Percentiles rank a stretch among this genome's conserved stretches.
Conservation (phyloP, 2,888 invertebrate genomes). For the Dyspetes luteomarginatus region DNA sequence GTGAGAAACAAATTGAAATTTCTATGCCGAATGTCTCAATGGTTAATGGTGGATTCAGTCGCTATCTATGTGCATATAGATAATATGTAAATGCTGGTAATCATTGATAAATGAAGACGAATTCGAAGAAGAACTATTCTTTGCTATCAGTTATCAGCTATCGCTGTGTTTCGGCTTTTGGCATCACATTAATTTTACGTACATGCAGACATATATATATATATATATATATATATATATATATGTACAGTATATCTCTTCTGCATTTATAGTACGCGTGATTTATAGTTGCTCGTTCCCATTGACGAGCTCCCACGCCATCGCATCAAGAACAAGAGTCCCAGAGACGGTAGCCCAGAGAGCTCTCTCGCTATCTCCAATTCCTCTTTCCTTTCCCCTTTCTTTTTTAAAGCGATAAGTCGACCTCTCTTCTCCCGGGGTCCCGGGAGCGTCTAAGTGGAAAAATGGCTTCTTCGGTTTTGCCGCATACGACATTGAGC, state of each 20-base stretch:
- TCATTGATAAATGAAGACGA: constrained; percentile 45
- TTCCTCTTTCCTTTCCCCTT: constrained; percentile 1
- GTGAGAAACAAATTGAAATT: too few relatives aligned
- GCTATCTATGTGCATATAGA: too few relatives aligned
- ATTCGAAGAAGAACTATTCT: constrained; percentile 37
- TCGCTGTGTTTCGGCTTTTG: constrained; percentile 40
- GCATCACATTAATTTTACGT: constrained; percentile 39
- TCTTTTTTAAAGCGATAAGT: constrained; percentile 50
- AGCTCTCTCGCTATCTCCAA: constrained; percentile 23
- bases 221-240: neutral
- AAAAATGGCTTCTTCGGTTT: constrained; percentile 61
- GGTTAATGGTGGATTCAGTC: too few relatives aligned
- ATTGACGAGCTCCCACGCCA: constrained; percentile 64
- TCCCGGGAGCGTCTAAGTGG: constrained; percentile 58
- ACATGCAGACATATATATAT: neutral
- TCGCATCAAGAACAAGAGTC: neutral
- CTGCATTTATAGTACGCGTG: constrained; percentile 37
- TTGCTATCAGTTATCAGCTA: constrained; percentile 40
- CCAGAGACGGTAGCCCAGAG: constrained; percentile 5
- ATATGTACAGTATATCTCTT: constrained; percentile 12
- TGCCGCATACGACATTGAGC: constrained; percentile 58
- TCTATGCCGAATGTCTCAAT: too few relatives aligned
- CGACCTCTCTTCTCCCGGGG: constrained; percentile 18
- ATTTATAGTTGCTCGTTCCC: constrained; percentile 58
- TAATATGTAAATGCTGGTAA: constrained; percentile 41